These are phyloP conservation scores for Popillia japonica DNA, from an alignment of 1,140 invertebrate species.

Conservation along the genomic window DNA sequence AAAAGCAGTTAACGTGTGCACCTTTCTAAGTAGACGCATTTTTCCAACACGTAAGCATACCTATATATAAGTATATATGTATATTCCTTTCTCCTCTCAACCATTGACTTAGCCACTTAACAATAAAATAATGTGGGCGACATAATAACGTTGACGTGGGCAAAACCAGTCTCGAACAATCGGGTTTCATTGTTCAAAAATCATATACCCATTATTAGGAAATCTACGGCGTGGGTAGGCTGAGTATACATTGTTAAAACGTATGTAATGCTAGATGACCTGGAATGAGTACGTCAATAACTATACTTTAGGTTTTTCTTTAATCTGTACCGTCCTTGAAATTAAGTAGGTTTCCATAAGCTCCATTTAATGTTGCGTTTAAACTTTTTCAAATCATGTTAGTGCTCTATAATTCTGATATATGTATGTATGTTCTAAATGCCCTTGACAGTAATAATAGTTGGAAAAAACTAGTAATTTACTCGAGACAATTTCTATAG, in stretches of 20 bases:
- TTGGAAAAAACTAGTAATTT: not conserved
- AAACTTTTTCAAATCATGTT: too few species aligned
- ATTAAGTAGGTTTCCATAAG: too few species aligned
- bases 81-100: constrained; percentile 19
- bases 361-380: too few species aligned
- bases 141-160: constrained; percentile 23
- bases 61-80: not conserved
- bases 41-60: constrained; percentile 21
- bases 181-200: constrained; percentile 22
- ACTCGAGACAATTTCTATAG: not conserved
- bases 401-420: too few species aligned
- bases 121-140: constrained; percentile 18
- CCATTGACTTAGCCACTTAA: constrained; percentile 13
- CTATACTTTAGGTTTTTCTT: too few species aligned
- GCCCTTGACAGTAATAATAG: not conserved
- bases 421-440: too few species aligned
- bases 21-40: constrained; percentile 21
- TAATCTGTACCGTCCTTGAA: too few species aligned
- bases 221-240: not conserved
- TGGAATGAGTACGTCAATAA: not conserved
- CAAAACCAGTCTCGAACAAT: constrained; percentile 3
- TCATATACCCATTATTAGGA: constrained; percentile 5
- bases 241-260: constrained; percentile 4
- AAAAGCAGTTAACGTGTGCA: constrained; percentile 5
- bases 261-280: not conserved